A percentile compares a stretch with the other conserved stretches of the same genome.
Evolutionary conservation across 2,113 vertebrate species (phyloP).

Genomic region (Rhizomys pruinosus): DNA sequence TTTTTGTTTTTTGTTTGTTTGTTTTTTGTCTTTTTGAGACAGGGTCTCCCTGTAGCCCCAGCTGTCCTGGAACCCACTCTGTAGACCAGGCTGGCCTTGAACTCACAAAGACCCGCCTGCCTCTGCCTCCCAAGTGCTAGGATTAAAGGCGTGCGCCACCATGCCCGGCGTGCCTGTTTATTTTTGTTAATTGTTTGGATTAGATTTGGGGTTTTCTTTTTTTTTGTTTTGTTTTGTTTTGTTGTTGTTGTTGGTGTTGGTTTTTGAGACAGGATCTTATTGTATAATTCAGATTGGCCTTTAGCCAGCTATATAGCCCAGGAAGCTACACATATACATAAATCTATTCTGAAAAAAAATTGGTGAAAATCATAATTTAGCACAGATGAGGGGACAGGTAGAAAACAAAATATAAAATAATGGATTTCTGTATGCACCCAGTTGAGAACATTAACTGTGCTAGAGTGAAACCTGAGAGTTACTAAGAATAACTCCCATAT

Average conservation of each 20-base stretch:
- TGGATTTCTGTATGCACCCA: constrained; percentile 73
- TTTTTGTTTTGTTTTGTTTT: neutral
- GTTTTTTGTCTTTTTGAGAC: constrained; percentile 44
- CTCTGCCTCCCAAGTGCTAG: too few relatives aligned
- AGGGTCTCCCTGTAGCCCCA: too few relatives aligned
- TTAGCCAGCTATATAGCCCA: neutral
- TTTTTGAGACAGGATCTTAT: constrained; percentile 35
- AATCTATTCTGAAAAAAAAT: constrained; percentile 51
- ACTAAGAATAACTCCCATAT: constrained; percentile 87
- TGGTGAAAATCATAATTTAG: neutral
- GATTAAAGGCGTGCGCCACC: too few relatives aligned
- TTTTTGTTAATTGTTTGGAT: neutral
- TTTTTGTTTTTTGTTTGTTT: neutral
- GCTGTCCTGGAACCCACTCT: too few relatives aligned
- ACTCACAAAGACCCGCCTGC: too few relatives aligned
- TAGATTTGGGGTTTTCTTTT: neutral
- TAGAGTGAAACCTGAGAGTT: constrained; percentile 87
- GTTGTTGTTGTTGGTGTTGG: neutral
- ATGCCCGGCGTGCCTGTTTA: neutral
- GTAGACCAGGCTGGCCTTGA: too few relatives aligned
- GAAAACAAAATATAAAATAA: constrained; percentile 59
- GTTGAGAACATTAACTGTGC: constrained; percentile 78
- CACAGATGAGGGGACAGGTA: neutral
- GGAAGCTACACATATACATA: neutral
- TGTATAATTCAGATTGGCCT: neutral